Percentiles rank a stretch among this genome's conserved stretches.
These are phyloP conservation scores for Nesidiocoris tenuis DNA, from an alignment of 2,888 invertebrate species.

Conservation along the genomic window DNA sequence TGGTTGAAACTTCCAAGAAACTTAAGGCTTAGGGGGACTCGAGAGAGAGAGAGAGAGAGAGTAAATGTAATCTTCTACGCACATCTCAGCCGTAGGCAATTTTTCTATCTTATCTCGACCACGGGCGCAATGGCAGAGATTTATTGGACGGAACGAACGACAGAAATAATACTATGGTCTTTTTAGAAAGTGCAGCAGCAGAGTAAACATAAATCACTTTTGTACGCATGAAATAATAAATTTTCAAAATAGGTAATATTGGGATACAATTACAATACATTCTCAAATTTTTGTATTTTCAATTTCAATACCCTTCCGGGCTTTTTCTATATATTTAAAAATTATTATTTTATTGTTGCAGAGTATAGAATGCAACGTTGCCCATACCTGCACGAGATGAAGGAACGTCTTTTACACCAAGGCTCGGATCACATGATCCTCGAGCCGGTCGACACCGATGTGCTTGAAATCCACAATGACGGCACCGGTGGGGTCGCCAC, in stretches of 20 bases:
- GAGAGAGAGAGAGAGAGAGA: no score
- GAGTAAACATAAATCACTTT: no score
- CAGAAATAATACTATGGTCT: no score
- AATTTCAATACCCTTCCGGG: no score
- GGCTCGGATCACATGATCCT: conserved; percentile 65
- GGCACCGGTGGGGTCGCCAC: conserved; percentile 63
- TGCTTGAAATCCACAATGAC: conserved; percentile 54
- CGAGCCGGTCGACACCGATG: conserved; percentile 57
- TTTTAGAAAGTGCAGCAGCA: no score
- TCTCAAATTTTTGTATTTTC: no score
- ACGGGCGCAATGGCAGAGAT: neutral
- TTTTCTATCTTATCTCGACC: neutral
- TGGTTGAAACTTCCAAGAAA: no score
- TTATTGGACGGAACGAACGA: neutral
- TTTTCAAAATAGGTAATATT: no score
- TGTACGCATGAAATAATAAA: no score
- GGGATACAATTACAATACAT: no score
- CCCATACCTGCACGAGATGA: conserved; percentile 91
- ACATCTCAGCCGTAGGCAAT: neutral
- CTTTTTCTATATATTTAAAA: no score
- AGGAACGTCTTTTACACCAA: conserved; percentile 81
- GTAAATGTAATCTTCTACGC: neutral
- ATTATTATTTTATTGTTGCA: conserved; percentile 51
- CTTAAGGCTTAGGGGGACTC: no score
- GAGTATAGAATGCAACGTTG: conserved; percentile 72